These are phyloP conservation scores for Graphium colonna DNA, from an alignment of 2,888 invertebrate genomes.

Conservation along the genomic window DNA sequence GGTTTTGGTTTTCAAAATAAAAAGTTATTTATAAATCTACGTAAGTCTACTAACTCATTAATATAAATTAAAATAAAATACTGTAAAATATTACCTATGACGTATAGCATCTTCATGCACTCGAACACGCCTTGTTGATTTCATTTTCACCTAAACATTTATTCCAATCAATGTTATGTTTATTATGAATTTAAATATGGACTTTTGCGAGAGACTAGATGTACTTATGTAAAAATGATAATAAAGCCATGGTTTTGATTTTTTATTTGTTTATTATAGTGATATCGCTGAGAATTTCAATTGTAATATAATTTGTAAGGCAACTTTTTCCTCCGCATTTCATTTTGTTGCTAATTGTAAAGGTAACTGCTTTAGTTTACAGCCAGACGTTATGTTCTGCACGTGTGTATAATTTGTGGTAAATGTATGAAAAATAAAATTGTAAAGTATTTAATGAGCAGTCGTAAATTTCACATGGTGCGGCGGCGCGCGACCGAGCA, in stretches of 20 bases:
- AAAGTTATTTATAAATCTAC: conserved; percentile 40
- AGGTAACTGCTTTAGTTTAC: neutral
- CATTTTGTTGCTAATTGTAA: neutral
- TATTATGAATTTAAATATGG: conserved; percentile 19
- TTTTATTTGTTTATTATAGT: neutral
- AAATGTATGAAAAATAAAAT: conserved; percentile 19
- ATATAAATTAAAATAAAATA: conserved; percentile 49
- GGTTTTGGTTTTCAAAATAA: conserved; percentile 26
- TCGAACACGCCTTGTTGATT: conserved; percentile 77
- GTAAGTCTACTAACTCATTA: conserved; percentile 47
- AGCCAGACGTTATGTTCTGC: neutral
- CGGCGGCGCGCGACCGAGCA: conserved; percentile 46
- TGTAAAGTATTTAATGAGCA: conserved; percentile 19
- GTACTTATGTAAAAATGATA: conserved; percentile 2
- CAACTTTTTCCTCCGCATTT: neutral
- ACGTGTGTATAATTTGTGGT: conserved; percentile 20
- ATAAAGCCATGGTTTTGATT: conserved; percentile 5
- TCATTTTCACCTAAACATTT: conserved; percentile 79
- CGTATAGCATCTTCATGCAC: conserved; percentile 78
- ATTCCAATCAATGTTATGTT: conserved; percentile 54
- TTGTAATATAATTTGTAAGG: neutral
- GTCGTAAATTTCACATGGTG: conserved; percentile 31
- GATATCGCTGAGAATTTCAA: neutral
- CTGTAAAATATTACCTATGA: conserved; percentile 72
- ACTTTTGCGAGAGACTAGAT: neutral